These are phyloP conservation scores for Clivina fossor DNA, from an alignment of 2,888 invertebrate genomes.

Conservation along the genomic window DNA sequence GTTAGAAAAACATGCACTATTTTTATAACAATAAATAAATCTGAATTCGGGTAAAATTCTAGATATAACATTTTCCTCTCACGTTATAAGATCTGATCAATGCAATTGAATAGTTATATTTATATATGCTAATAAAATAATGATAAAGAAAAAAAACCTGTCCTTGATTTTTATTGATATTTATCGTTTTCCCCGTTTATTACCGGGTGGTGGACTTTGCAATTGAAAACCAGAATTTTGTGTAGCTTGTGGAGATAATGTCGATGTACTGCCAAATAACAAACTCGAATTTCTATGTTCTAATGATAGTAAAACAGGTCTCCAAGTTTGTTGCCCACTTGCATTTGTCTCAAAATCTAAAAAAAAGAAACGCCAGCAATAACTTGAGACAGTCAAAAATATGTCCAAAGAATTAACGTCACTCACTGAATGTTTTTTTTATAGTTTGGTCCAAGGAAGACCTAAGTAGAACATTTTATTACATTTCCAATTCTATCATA, in stretches of 20 bases:
- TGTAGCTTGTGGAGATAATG: conserved; percentile 45
- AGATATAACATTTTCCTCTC: not conserved
- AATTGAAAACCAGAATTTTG: conserved; percentile 60
- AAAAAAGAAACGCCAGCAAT: conserved; percentile 3
- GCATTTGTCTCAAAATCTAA: conserved; percentile 10
- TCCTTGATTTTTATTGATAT: not conserved
- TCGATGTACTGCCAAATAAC: conserved; percentile 39
- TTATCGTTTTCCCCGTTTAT: conserved; percentile 67
- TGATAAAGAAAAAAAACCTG: conserved; percentile 6
- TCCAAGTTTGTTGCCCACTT: no score
- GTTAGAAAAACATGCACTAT: no score
- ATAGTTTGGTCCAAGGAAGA: conserved; percentile 31
- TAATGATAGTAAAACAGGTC: no score
- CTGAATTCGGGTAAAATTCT: not conserved
- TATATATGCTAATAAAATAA: conserved; percentile 11
- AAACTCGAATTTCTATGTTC: conserved; percentile 31
- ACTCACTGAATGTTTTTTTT: conserved; percentile 26
- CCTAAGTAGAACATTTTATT: conserved; percentile 9
- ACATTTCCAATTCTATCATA: not conserved
- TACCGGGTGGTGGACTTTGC: conserved; percentile 69
- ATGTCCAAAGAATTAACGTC: conserved; percentile 6
- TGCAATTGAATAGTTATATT: no score
- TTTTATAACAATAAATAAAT: no score
- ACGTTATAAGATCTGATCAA: no score
- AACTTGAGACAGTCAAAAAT: conserved; percentile 1